Evolutionary conservation across 2,797 vertebrate species (phyloP).

Genomic region (Spizella passerina): DNA sequence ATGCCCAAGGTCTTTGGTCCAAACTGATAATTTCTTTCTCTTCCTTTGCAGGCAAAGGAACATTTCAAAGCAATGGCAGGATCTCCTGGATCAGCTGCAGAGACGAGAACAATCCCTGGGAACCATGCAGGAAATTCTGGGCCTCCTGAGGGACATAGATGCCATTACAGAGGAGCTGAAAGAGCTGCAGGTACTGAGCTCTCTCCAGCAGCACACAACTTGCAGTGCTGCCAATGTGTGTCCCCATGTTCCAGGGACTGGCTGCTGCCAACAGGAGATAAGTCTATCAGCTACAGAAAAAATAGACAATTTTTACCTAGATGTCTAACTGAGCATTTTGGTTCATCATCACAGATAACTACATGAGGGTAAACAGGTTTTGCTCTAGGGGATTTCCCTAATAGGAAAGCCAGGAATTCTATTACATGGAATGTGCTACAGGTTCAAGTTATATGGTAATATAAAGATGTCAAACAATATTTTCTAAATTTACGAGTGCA

Average conservation of each 20-base stretch:
- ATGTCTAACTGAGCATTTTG: background rate
- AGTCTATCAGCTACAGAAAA: background rate
- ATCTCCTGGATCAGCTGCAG: constrained; percentile 80
- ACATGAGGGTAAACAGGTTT: rapidly evolving
- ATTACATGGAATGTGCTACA: background rate
- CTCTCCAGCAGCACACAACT: background rate
- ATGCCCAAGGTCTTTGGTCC: background rate
- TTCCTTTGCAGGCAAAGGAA: constrained; percentile 76
- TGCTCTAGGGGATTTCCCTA: background rate
- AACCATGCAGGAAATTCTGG: constrained; percentile 71
- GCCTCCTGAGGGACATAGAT: constrained; percentile 81
- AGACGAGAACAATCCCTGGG: constrained; percentile 71
- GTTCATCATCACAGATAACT: background rate
- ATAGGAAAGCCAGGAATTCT: background rate
- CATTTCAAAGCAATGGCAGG: constrained; percentile 81
- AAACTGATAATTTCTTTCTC: background rate
- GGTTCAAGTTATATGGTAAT: background rate
- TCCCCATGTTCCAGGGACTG: background rate
- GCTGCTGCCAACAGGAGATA: background rate
- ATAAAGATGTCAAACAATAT: background rate
- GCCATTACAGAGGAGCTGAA: constrained; percentile 81
- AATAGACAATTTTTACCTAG: background rate
- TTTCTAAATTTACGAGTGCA: background rate
- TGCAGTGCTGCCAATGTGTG: background rate
- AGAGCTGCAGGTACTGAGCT: constrained; percentile 82